A percentile compares a stretch with the other conserved stretches of the same genome.
Conservation (phyloP, 2,797 vertebrate species). For the Cheirogaleus major region DNA sequence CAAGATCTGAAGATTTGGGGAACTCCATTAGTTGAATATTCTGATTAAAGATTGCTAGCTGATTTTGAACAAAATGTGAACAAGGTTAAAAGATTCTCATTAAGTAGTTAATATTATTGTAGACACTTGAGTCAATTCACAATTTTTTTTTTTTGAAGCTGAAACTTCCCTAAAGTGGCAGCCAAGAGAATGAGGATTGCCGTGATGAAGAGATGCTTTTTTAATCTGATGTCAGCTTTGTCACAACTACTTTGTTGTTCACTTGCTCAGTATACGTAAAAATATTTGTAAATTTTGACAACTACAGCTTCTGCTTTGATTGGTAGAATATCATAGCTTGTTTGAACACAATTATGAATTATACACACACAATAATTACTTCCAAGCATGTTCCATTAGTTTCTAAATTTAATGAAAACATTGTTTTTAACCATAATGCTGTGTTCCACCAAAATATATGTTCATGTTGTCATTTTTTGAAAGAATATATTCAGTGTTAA, state of each 20-base stretch:
- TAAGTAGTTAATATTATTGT: neutral
- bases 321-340: neutral
- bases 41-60: neutral
- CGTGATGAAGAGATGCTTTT: neutral
- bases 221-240: rapidly evolving
- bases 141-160: neutral
- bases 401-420: neutral
- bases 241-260: neutral
- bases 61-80: neutral
- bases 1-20: neutral
- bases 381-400: neutral
- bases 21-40: neutral
- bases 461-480: neutral
- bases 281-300: neutral
- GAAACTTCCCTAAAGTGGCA: neutral
- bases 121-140: neutral
- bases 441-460: neutral
- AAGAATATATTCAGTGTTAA: neutral
- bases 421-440: neutral
- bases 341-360: neutral
- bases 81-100: neutral
- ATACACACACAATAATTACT: neutral
- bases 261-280: neutral
- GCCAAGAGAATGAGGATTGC: neutral
- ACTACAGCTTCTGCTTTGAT: neutral